Conservation (phyloP, 2,113 vertebrate genomes). For the Turdus rufiventris region DNA sequence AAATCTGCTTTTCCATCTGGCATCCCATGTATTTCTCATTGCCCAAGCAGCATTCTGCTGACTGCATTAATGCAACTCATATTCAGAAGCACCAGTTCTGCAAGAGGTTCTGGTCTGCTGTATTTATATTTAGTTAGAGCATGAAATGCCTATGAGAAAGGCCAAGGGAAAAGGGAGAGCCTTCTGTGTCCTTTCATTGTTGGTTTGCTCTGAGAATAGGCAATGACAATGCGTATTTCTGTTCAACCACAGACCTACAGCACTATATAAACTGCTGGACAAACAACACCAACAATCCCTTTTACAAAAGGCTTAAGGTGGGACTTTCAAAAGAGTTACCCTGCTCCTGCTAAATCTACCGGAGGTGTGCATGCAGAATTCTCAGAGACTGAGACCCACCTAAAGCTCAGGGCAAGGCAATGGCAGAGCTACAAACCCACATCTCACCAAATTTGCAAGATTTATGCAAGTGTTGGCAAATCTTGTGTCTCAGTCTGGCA, state of each 20-base stretch:
- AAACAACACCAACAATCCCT: neutral
- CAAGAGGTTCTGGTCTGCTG: neutral
- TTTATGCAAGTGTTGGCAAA: neutral
- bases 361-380: neutral
- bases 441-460: neutral
- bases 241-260: neutral
- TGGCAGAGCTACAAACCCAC: neutral
- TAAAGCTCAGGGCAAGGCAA: neutral
- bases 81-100: neutral
- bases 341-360: neutral
- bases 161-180: fast-evolving
- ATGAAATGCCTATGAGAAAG: neutral
- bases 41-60: neutral
- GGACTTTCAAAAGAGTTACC: neutral
- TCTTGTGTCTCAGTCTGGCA: neutral
- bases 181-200: neutral
- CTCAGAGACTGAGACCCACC: neutral
- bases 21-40: neutral
- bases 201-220: neutral
- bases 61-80: neutral
- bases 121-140: neutral
- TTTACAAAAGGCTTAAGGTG: neutral
- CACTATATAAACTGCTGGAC: neutral
- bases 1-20: neutral
- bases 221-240: neutral